Evolutionary conservation across 2,888 invertebrate species (phyloP).

Genomic region (Agonopterix arenella): DNA sequence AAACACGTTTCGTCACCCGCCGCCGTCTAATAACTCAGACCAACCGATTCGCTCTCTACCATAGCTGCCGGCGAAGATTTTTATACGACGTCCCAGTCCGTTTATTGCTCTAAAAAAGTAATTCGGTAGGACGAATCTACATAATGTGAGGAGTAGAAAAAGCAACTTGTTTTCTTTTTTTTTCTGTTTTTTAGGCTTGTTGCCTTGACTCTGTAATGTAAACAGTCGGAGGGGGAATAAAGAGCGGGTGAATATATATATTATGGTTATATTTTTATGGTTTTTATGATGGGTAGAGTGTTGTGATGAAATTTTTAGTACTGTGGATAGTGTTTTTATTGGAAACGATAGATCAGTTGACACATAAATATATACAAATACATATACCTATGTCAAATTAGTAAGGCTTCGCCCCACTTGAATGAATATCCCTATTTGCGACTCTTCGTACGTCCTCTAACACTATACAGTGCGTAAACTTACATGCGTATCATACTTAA

Average conservation of each 20-base stretch:
- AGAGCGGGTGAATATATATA: background rate
- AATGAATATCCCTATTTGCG: too few species aligned
- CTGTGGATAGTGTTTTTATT: too few species aligned
- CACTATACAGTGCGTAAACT: too few species aligned
- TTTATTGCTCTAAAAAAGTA: slow-evolving; percentile 71
- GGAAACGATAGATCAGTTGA: too few species aligned
- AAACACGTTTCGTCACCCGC: background rate
- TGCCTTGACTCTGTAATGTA: slow-evolving; percentile 23
- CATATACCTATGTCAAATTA: too few species aligned
- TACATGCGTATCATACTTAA: too few species aligned
- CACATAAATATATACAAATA: too few species aligned
- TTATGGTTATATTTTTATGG: too few species aligned
- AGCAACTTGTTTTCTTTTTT: slow-evolving; percentile 54
- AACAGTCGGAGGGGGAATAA: slow-evolving; percentile 29
- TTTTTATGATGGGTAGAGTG: too few species aligned
- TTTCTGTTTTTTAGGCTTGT: slow-evolving; percentile 9
- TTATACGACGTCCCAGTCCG: slow-evolving; percentile 55
- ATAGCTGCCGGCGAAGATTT: slow-evolving; percentile 53
- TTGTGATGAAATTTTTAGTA: too few species aligned
- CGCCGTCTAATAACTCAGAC: slow-evolving; percentile 17
- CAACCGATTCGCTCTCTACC: slow-evolving; percentile 23
- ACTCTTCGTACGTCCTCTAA: too few species aligned
- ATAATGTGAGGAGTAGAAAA: slow-evolving; percentile 58
- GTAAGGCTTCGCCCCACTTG: too few species aligned
- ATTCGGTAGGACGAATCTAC: slow-evolving; percentile 64